A percentile compares a stretch with the other conserved stretches of the same genome.
phyloP scores from a whole-genome alignment of 2,888 invertebrate species.

The Ommatoiulus sabulosus region DNA sequence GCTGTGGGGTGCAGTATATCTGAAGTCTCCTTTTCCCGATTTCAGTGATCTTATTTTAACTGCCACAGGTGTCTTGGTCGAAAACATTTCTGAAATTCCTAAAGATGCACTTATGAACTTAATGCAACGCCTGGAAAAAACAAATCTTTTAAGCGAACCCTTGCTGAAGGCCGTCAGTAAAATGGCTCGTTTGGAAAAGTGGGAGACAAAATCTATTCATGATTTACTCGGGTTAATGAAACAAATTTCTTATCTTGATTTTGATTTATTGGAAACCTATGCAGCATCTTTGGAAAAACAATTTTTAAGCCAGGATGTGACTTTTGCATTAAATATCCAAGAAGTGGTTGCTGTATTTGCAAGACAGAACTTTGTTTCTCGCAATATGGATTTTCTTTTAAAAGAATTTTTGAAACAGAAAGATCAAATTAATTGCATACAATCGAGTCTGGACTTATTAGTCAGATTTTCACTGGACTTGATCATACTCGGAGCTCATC shows the following conservation, averaged over 20 bases:
- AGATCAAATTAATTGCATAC: conserved; percentile 42
- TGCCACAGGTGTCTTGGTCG: neutral
- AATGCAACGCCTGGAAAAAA: neutral
- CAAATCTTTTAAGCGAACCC: neutral
- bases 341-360: neutral
- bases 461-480: conserved; percentile 18
- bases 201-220: neutral
- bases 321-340: neutral
- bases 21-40: neutral
- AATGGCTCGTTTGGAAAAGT: conserved; percentile 34
- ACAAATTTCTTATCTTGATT: neutral
- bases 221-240: neutral
- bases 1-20: conserved; percentile 21
- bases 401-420: conserved; percentile 26
- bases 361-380: neutral
- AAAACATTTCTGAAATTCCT: neutral
- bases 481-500: neutral
- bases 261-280: conserved; percentile 7
- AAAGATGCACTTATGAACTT: neutral
- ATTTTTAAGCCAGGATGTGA: neutral
- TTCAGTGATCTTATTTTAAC: neutral
- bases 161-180: conserved; percentile 16
- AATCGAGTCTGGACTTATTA: neutral
- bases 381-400: neutral
- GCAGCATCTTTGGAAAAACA: neutral